phyloP scores from a whole-genome alignment of 1,140 invertebrate species.

The Drusus annulatus region DNA sequence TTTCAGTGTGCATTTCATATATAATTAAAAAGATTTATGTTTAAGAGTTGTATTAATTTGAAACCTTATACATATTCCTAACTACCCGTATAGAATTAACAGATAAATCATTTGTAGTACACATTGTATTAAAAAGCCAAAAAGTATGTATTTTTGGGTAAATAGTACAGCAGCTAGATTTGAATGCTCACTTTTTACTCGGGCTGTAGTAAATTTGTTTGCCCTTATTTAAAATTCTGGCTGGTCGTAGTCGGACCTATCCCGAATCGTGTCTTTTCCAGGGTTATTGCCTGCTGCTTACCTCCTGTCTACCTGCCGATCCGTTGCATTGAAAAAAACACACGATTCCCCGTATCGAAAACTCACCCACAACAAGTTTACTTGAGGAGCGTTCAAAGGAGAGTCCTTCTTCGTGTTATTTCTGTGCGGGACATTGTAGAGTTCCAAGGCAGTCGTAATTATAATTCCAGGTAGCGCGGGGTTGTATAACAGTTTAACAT shows the following conservation, averaged over 20 bases:
- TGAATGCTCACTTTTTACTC: constrained; percentile 3
- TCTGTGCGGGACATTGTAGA: too few relatives aligned
- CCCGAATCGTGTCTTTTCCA: constrained; percentile 34
- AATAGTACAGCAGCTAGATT: not conserved
- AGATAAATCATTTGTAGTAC: too few relatives aligned
- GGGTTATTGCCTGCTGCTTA: constrained; percentile 43
- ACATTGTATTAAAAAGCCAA: too few relatives aligned
- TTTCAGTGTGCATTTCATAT: too few relatives aligned
- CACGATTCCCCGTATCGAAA: constrained; percentile 16
- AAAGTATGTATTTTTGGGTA: too few relatives aligned
- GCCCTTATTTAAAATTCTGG: not conserved
- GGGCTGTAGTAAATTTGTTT: not conserved
- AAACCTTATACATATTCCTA: too few relatives aligned
- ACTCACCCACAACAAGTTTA: constrained; percentile 10
- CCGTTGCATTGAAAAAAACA: constrained; percentile 22
- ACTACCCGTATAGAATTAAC: too few relatives aligned
- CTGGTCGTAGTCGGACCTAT: not conserved
- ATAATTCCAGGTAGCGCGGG: too few relatives aligned
- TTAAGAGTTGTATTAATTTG: too few relatives aligned
- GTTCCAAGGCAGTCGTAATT: too few relatives aligned
- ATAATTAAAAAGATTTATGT: too few relatives aligned
- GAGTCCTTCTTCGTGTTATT: not conserved
- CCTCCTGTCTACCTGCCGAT: constrained; percentile 39
- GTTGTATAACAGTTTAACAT: constrained; percentile 26
- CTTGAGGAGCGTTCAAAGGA: constrained; percentile 4